Evolutionary conservation across 64 coral and sea anemone species (phyloP).

Genomic region (Anthopleura sola): DNA sequence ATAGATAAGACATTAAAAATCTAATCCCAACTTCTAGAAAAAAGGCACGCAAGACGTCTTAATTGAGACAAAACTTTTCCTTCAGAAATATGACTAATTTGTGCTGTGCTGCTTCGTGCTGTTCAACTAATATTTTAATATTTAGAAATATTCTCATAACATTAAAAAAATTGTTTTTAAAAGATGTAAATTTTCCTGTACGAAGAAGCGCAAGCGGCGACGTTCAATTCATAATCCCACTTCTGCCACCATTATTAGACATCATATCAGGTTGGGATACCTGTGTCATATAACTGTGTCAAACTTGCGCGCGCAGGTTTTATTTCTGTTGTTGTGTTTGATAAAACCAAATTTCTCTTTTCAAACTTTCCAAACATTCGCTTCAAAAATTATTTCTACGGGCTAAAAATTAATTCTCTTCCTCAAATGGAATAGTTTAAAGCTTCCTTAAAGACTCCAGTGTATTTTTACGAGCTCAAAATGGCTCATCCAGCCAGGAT

Average conservation of each 20-base stretch:
- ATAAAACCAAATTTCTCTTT: neutral
- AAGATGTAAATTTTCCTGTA: no score
- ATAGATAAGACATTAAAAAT: no score
- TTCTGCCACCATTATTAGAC: neutral
- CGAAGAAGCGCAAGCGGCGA: no score
- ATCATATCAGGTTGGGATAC: neutral
- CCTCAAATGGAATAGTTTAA: neutral
- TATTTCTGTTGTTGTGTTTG: neutral
- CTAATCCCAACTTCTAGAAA: no score
- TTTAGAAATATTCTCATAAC: no score
- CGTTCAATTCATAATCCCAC: neutral
- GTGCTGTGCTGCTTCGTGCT: no score
- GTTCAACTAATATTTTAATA: no score
- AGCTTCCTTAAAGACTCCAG: neutral
- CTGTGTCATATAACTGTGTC: neutral
- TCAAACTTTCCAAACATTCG: neutral
- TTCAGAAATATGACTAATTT: no score
- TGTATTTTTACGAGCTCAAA: neutral
- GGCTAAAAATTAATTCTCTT: neutral
- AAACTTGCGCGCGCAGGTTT: neutral
- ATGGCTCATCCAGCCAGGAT: conserved; percentile 80
- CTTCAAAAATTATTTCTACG: neutral
- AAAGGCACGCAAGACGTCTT: no score
- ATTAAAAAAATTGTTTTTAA: no score
- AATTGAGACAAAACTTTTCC: no score